Conservation (phyloP, 2,113 vertebrate genomes). For the Potamarius usumacintae region DNA sequence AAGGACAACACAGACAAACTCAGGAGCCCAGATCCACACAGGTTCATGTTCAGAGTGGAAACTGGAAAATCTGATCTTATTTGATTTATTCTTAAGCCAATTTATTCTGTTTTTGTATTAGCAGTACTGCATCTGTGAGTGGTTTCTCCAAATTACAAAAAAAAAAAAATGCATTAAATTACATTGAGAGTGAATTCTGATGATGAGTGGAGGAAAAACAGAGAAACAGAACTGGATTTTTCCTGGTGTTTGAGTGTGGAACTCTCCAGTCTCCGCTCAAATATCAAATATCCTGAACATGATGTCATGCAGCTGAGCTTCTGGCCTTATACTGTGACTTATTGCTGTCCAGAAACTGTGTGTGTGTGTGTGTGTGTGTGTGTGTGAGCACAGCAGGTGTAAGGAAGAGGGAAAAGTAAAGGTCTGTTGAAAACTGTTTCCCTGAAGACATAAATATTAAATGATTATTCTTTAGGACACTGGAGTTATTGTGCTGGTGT, state of each 20-base stretch:
- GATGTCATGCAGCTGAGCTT: not conserved
- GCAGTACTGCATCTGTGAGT: not conserved
- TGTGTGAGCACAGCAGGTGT: not conserved
- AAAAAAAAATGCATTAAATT: not conserved
- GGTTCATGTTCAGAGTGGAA: not conserved
- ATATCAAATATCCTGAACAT: slow-evolving; percentile 12
- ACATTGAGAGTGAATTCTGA: not conserved
- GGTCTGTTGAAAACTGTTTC: not conserved
- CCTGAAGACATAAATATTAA: slow-evolving; percentile 13
- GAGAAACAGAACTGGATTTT: not conserved
- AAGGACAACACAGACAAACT: not conserved
- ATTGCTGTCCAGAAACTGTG: not conserved
- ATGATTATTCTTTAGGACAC: not conserved
- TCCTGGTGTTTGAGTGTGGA: not conserved
- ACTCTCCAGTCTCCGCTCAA: not conserved
- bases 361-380: not conserved
- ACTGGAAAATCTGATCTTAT: not conserved
- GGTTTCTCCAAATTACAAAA: not conserved
- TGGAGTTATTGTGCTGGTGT: not conserved
- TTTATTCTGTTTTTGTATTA: not conserved
- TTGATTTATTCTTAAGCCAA: not conserved
- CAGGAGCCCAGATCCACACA: not conserved
- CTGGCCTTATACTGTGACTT: not conserved
- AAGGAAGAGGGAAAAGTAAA: slow-evolving; percentile 1
- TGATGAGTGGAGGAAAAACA: not conserved